These are phyloP conservation scores for Gymnosoma rotundatum DNA, from an alignment of 2,888 invertebrate species.

Conservation along the genomic window DNA sequence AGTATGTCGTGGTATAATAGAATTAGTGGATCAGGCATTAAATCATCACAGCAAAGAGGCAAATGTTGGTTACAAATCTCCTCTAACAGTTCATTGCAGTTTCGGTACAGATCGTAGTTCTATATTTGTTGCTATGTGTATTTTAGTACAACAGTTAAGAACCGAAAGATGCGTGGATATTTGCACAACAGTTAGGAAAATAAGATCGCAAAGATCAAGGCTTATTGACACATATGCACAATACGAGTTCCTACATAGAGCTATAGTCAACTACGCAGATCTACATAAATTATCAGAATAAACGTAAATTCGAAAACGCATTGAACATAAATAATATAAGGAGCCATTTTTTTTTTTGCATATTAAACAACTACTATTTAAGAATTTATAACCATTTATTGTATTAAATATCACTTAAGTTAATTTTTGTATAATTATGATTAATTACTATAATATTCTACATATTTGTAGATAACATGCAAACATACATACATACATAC, in stretches of 20 bases:
- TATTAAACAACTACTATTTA: slow-evolving; percentile 63
- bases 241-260: slow-evolving; percentile 96
- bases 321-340: slow-evolving; percentile 72
- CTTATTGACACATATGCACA: slow-evolving; percentile 92
- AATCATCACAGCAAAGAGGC: slow-evolving; percentile 82
- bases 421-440: slow-evolving; percentile 67
- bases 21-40: slow-evolving; percentile 90
- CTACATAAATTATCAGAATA: slow-evolving; percentile 87
- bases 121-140: slow-evolving; percentile 93
- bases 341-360: slow-evolving; percentile 56
- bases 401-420: slow-evolving; percentile 65
- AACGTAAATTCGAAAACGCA: slow-evolving; percentile 70
- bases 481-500: slow-evolving; percentile 27
- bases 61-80: slow-evolving; percentile 83
- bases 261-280: slow-evolving; percentile 94
- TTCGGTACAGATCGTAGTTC: slow-evolving; percentile 94
- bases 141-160: slow-evolving; percentile 92
- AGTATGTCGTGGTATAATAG: slow-evolving; percentile 92
- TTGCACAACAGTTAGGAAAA: slow-evolving; percentile 91
- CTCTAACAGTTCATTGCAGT: slow-evolving; percentile 94
- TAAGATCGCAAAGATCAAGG: slow-evolving; percentile 91
- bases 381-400: slow-evolving; percentile 66
- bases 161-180: slow-evolving; percentile 93
- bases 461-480: slow-evolving; percentile 58
- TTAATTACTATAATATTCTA: slow-evolving; percentile 66